Percentiles rank a stretch among this genome's conserved stretches.
Evolutionary conservation across 2,888 invertebrate species (phyloP).

Genomic region (Drosophila anomalata): DNA sequence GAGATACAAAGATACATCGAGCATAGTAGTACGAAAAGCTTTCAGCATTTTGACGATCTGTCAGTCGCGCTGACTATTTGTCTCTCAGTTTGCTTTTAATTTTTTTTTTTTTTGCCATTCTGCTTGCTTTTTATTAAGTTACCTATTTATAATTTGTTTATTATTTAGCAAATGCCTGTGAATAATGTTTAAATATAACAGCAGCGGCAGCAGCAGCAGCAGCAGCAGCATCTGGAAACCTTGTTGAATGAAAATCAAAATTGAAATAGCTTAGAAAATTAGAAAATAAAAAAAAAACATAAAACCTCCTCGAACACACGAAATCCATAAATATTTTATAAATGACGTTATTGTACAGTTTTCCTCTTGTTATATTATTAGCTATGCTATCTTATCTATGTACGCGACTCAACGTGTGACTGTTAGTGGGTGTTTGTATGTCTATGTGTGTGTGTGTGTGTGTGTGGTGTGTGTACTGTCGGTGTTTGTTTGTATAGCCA

Average conservation of each 20-base stretch:
- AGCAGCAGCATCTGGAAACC: conserved; percentile 43
- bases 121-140: conserved; percentile 77
- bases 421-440: conserved; percentile 9
- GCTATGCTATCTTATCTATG: conserved; percentile 77
- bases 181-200: conserved; percentile 67
- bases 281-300: conserved; percentile 4
- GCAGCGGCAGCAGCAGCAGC: conserved; percentile 21
- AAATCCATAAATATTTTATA: conserved; percentile 44
- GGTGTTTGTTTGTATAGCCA: conserved; percentile 46
- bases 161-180: conserved; percentile 70
- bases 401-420: conserved; percentile 38
- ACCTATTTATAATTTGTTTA: conserved; percentile 78
- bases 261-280: conserved; percentile 21
- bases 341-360: conserved; percentile 67
- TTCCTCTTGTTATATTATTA: conserved; percentile 65
- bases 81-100: conserved; percentile 29
- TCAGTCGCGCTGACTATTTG: conserved; percentile 55
- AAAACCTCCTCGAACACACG: conserved; percentile 14
- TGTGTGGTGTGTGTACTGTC: conserved; percentile 17
- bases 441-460: conserved; percentile 1
- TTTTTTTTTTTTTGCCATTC: conserved; percentile 37
- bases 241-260: conserved; percentile 28
- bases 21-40: conserved; percentile 68
- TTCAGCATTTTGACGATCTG: conserved; percentile 54
- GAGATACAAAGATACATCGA: conserved; percentile 49